Base-by-base conservation (phyloP, 2,888 invertebrate species). In the Mesoligia furuncula region DNA sequence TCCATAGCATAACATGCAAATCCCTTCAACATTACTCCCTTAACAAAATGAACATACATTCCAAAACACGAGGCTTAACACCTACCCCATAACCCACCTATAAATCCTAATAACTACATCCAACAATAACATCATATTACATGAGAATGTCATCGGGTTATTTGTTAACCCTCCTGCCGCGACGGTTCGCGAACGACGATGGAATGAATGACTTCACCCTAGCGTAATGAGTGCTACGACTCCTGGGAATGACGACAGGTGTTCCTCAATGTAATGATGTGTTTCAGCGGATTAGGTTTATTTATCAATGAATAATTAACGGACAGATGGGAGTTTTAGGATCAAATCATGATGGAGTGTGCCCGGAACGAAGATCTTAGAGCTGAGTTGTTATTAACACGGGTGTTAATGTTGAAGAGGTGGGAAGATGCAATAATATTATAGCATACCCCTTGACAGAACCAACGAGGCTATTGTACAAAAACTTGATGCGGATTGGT, bases 161-260 rank as follows among this genome's bases (percentile, higher is more conserved):
- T 81, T 79, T 69, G 79, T 57, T 59, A 83, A 84, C 20, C 83
- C 79, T 79, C 73, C 69, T 39, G n/a, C 57, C 77, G 84, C 85
- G 83, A 81, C 88, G 87, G 87, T 87, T 83, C 83, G 78, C 84
- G 86, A 85, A 48, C 83, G 82, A 84, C 84, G 31, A 51, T 45
- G 66, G 90, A 90, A 91, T 91, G 90, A 92, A 91, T 92, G 90
- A 92, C 89, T 90, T 89, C 92, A 91, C 92, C 92, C 91, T 87
- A 79, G 13, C 36, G 79, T 82, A 90, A 91, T 91, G 90, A 91
- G 69, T 45, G 73, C 36, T 17, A 24, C 6, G 77, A 64, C 74
- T 59, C 69, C 45, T 78, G 84, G 73, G 82, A 87, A 80, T 72
- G 66, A 59, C 27, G 77, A 71, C 85, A 85, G 84, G 79, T 87